Base-by-base conservation (phyloP, 2,797 vertebrate species). In the Glossophaga mutica region DNA sequence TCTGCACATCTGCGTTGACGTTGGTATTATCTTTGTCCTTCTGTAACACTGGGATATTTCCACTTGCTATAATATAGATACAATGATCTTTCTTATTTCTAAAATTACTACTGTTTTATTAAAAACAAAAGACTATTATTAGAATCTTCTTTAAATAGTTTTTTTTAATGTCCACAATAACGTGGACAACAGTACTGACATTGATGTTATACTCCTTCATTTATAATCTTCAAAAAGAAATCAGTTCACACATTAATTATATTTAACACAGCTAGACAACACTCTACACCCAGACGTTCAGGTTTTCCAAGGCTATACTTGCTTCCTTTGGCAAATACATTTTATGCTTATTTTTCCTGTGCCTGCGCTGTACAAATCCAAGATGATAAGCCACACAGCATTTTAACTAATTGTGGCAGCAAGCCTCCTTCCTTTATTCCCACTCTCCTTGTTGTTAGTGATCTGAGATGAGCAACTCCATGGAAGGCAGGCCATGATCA, bases 21-120 rank as follows among this genome's bases (percentile, higher is more conserved):
- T 99, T 99, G 57, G 99, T 99, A 98, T 99, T 99, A 98, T 99
- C 99, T 96, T 99, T 99, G 98, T 99, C 99, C 90, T 99, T 99
- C 97, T 99, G 99, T 97, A 99, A 94, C 92, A 98, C 99, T 14
- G 99, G 99, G 98, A 99, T 99, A 98, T 99, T 99, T 97, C 99
- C 99, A 81, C 99, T 99, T 94, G 99, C 99, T 99, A 98, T 86
- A 98, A 97, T 86, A 91, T 50, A 97, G 71, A 97, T 37, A 81
- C 57, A 92, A 52, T 46, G 11, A 70, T 46, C 59, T 55, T 87
- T 87, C 22, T 82, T 77, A 42, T 62, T 92, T 88, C 62, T 68
- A 88, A 94, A 81, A 48, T 83, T 65, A 78, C 59, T 91, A 42
- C 26, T 65, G 1, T 32, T 89, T 78, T 86, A 21, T 46, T 96